Conservation (phyloP, 1,140 invertebrate species). For the Steinernema feltiae region DNA sequence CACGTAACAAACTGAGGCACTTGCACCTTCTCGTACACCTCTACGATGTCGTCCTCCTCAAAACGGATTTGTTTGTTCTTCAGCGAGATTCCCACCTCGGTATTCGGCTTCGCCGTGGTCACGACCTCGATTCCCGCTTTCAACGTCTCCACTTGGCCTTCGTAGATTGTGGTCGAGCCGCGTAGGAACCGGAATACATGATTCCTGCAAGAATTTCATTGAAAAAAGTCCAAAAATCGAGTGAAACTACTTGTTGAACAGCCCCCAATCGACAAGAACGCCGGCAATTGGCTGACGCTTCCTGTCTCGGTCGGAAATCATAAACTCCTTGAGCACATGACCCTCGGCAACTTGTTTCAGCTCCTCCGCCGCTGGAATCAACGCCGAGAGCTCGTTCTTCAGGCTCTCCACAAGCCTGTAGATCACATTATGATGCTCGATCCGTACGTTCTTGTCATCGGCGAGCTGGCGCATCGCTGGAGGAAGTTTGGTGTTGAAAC, state of each 20-base stretch:
- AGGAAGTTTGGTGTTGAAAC: constrained; percentile 46
- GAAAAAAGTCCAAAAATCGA: neutral
- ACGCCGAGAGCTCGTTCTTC: constrained; percentile 39
- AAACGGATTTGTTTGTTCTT: constrained; percentile 48
- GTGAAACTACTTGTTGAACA: constrained; percentile 41
- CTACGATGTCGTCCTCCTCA: constrained; percentile 48
- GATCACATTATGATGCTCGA: constrained; percentile 53
- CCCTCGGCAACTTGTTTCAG: constrained; percentile 47
- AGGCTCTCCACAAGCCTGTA: constrained; percentile 47
- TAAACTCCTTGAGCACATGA: constrained; percentile 52
- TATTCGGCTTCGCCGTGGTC: constrained; percentile 41
- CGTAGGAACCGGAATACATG: constrained; percentile 40
- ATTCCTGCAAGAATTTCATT: constrained; percentile 14
- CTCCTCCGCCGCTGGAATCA: constrained; percentile 31
- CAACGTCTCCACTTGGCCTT: constrained; percentile 51
- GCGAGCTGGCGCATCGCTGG: constrained; percentile 34
- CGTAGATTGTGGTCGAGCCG: constrained; percentile 36
- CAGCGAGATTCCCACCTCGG: constrained; percentile 50
- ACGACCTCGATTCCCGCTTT: constrained; percentile 48
- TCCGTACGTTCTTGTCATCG: constrained; percentile 33
- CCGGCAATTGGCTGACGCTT: constrained; percentile 54
- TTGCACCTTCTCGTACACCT: constrained; percentile 43
- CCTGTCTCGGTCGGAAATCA: constrained; percentile 43
- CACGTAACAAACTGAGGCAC: constrained; percentile 43
- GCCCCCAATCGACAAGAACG: constrained; percentile 49